Conservation (phyloP, 2,888 invertebrate species). For the Syrista parreyssii region DNA sequence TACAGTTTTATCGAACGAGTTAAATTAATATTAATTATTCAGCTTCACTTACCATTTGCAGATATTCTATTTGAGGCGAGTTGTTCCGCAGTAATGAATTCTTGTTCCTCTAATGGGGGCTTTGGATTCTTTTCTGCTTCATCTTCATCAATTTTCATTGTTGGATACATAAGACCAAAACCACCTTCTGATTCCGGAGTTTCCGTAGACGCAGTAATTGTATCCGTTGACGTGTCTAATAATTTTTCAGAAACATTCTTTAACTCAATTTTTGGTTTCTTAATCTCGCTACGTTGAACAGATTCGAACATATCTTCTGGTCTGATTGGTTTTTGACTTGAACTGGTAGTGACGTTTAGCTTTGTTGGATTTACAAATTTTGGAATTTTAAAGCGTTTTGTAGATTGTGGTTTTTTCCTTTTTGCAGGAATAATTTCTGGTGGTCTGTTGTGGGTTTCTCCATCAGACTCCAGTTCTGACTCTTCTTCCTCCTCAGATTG, state of each 20-base stretch:
- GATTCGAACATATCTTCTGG: conserved; percentile 71
- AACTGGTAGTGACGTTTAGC: conserved; percentile 66
- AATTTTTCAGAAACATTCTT: conserved; percentile 63
- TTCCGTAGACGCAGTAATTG: conserved; percentile 16
- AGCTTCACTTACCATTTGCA: conserved; percentile 66
- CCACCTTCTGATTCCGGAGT: conserved; percentile 44
- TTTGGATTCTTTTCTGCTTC: conserved; percentile 44
- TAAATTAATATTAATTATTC: neutral
- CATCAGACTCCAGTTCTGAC: conserved; percentile 76
- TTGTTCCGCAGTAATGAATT: conserved; percentile 73
- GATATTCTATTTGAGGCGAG: conserved; percentile 77
- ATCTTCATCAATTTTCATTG: conserved; percentile 38
- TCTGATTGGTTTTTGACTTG: conserved; percentile 56
- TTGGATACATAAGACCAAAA: conserved; percentile 58
- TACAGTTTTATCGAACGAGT: conserved; percentile 3
- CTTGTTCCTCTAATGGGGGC: conserved; percentile 43
- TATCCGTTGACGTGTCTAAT: conserved; percentile 24
- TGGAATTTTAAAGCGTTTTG: conserved; percentile 68
- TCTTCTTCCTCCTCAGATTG: conserved; percentile 61
- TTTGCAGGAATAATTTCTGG: conserved; percentile 67
- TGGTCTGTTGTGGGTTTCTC: conserved; percentile 60
- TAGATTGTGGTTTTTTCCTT: conserved; percentile 61
- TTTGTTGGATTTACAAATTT: conserved; percentile 68
- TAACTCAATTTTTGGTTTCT: conserved; percentile 69
- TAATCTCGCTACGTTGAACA: conserved; percentile 60